Base-by-base conservation (phyloP, 2,113 vertebrate species). In the Corythoichthys intestinalis region DNA sequence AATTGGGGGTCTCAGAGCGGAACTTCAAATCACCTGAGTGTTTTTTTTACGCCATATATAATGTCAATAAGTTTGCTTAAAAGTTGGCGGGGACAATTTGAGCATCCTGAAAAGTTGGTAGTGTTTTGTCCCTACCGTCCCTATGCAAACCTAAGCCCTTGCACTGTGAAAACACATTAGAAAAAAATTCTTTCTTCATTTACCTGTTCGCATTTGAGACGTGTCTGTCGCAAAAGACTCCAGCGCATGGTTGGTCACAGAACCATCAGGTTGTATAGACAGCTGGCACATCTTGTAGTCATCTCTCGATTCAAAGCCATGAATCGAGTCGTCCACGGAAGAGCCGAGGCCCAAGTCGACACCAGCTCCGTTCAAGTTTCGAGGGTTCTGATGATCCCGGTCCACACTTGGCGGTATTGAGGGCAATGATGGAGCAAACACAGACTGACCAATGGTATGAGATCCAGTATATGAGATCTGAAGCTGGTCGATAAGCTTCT, bases 271-370 rank as follows among this genome's bases (percentile, higher is more conserved):
- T 37, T 93, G 92, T 78, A 93, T 93, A 4, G 92, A 93, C 34
- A 93, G 91, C 80, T 92, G 92, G 58, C 91, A 92, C 81, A 91
- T 91, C 70, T 93, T 93, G 77, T 91, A 91, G 5, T 93, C 92
- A 1, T 92, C 90, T 48, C 89, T 83, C 1, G 89, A 84, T 64
- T 91, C 91, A 53, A 91, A 93, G 6, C 89, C 91, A 1, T 91
- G 91, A 66, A 93, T 86, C 2, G 91, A 86, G 1, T 92, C 91
- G 0, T 88, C 88, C 53, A 92, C 87, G 0, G 91, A 79, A 13
- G 88, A 89, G 4, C 88, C 75, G 0, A 92, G 85, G 47, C 90
- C 91, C 41, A 92, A 46, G 65, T 92, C 85, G 0, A 86, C 88
- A 0, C 84, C 85, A 0, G 88, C 74, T 10, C 90, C 90, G 2